phyloP scores from a whole-genome alignment of 2,888 invertebrate genomes.

The Andrena flavipes region DNA sequence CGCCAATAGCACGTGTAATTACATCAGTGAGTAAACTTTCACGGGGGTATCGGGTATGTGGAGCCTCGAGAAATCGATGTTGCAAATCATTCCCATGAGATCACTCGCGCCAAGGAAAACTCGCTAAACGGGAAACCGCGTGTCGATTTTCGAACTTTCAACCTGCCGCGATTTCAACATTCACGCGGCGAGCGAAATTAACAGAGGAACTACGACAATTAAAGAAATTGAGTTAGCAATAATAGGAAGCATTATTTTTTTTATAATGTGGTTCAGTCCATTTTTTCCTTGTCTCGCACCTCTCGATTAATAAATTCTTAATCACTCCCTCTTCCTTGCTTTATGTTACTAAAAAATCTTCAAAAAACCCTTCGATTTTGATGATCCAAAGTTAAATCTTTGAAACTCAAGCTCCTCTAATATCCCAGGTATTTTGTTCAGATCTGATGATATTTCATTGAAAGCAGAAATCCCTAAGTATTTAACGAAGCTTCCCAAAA shows the following conservation, averaged over 20 bases:
- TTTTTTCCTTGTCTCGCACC: no score
- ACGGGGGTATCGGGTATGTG: neutral
- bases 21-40: slow-evolving; percentile 53
- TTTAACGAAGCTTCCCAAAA: neutral
- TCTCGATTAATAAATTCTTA: no score
- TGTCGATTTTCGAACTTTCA: neutral
- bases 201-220: neutral
- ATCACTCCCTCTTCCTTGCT: neutral
- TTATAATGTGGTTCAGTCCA: no score
- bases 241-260: no score
- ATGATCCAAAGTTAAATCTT: no score
- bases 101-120: neutral
- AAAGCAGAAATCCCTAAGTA: neutral
- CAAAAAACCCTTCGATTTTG: no score
- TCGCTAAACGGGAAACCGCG: neutral
- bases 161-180: slow-evolving; percentile 6
- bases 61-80: slow-evolving; percentile 13
- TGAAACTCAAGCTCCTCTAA: no score
- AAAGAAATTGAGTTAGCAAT: no score
- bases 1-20: slow-evolving; percentile 7
- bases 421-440: no score
- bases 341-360: neutral
- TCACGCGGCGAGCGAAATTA: neutral
- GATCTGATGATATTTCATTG: neutral
- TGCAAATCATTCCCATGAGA: slow-evolving; percentile 27